These are phyloP conservation scores for Ichneumoninae sp. DNA, from an alignment of 2,888 invertebrate species.

Conservation along the genomic window DNA sequence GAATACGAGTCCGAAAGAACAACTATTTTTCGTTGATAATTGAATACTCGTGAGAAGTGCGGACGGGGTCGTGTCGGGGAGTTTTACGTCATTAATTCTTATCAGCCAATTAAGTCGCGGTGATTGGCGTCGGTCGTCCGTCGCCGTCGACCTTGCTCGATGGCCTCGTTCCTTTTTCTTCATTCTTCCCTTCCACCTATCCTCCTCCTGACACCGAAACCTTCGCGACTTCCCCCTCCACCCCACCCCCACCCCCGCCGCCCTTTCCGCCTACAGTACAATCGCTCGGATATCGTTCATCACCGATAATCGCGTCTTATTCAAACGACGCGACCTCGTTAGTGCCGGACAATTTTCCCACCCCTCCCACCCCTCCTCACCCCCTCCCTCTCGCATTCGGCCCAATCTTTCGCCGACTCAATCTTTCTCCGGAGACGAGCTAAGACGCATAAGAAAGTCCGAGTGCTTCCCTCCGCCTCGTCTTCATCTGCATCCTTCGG, in stretches of 20 bases:
- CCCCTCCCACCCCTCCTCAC: neutral
- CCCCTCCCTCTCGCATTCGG: too few relatives aligned
- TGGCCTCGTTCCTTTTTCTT: conserved; percentile 14
- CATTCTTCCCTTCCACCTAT: neutral
- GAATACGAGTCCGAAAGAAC: neutral
- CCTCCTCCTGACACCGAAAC: conserved; percentile 7
- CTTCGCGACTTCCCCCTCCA: neutral
- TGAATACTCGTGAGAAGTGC: neutral
- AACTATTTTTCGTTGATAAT: neutral
- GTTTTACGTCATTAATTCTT: conserved; percentile 60
- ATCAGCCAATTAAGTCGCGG: conserved; percentile 58
- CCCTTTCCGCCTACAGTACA: conserved; percentile 47
- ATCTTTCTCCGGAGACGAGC: neutral
- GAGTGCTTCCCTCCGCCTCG: conserved; percentile 13
- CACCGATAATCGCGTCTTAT: conserved; percentile 75
- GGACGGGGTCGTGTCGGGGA: neutral
- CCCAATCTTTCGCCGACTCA: conserved; percentile 1
- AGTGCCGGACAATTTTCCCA: conserved; percentile 69
- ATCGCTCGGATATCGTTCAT: conserved; percentile 66
- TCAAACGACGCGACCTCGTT: conserved; percentile 75
- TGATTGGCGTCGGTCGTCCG: conserved; percentile 4
- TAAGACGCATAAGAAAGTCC: neutral
- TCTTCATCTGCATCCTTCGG: conserved; percentile 7
- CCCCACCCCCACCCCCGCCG: too few relatives aligned
- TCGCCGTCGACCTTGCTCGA: conserved; percentile 25